Evolutionary conservation across 2,888 invertebrate species (phyloP), one percentile per base, ranked within the genome.

Genomic region (Alloscopus bannaensis): DNA sequence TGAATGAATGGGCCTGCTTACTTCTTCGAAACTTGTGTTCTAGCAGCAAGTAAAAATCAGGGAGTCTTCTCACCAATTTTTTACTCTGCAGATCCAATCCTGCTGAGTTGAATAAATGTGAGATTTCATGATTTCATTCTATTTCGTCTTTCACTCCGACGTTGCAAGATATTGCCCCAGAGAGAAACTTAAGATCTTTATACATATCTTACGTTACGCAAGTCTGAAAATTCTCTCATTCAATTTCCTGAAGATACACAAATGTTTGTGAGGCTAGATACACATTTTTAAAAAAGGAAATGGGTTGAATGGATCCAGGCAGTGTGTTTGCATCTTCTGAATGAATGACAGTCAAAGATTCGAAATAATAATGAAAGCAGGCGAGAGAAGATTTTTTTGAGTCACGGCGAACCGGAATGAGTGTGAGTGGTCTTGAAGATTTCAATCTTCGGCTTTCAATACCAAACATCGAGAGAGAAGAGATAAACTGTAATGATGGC

Each of bases 371-470:
- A 11, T n/a, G 47, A 20, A 65, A 65, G 29, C 8, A 45, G 36
- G 24, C 11, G 26, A 3, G 31, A 20, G 0, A 47, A 4, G n/a
- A n/a, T n/a, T n/a, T n/a, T n/a, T n/a, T n/a, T n/a, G n/a, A n/a
- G n/a, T n/a, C n/a, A n/a, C n/a, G n/a, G n/a, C n/a, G n/a, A n/a
- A n/a, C n/a, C n/a, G n/a, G n/a, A n/a, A n/a, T n/a, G n/a, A n/a
- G n/a, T n/a, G 20, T 13, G 59, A 42, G 62, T 72, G 64, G 62
- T 72, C 62, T 72, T 72, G 72, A 72, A 72, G 64, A 72, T 72
- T 72, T 72, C 72, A 72, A 62, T 72, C 72, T 72, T 72, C 72
- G 28, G 60, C 31, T 70, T 59, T 70, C 60, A 60, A 50, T 60
- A 69, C 18, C 70, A 31, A 70, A 47, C 42, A 57, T 40, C n/a